Evolutionary conservation across 2,797 vertebrate genomes (phyloP).

Genomic region (Crotalus adamanteus): DNA sequence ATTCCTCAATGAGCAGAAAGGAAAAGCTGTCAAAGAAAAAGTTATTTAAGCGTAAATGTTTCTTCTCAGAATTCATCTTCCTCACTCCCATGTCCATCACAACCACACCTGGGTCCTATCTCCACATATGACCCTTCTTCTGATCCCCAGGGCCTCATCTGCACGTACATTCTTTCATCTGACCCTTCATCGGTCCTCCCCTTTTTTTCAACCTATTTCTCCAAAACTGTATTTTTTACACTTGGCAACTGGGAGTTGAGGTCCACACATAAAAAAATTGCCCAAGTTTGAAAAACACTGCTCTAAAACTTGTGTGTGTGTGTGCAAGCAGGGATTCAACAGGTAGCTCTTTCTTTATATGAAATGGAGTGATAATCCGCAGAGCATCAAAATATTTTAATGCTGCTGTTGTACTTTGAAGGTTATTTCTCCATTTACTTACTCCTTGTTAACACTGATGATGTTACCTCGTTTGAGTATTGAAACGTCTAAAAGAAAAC

Average conservation of each 20-base stretch:
- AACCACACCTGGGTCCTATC: too few species aligned
- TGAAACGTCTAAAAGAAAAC: not conserved
- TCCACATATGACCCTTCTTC: too few species aligned
- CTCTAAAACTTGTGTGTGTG: too few species aligned
- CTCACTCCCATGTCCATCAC: too few species aligned
- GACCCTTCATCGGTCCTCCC: too few species aligned
- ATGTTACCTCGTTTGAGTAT: not conserved
- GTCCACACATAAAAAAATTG: not conserved
- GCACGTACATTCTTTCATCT: too few species aligned
- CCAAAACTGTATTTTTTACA: not conserved
- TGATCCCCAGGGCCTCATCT: too few species aligned
- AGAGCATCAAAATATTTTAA: not conserved
- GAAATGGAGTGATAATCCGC: not conserved
- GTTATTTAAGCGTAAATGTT: too few species aligned
- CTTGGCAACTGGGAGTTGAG: not conserved
- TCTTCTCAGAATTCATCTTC: too few species aligned
- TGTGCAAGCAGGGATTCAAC: not conserved
- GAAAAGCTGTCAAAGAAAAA: too few species aligned
- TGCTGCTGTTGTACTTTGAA: not conserved
- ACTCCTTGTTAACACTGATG: not conserved
- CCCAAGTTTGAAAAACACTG: not conserved
- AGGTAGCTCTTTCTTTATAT: not conserved
- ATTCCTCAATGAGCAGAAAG: too few species aligned
- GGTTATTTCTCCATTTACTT: not conserved
- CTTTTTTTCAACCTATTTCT: not conserved